Base-by-base conservation (phyloP, 2,888 invertebrate species). In the Cinara cedri region DNA sequence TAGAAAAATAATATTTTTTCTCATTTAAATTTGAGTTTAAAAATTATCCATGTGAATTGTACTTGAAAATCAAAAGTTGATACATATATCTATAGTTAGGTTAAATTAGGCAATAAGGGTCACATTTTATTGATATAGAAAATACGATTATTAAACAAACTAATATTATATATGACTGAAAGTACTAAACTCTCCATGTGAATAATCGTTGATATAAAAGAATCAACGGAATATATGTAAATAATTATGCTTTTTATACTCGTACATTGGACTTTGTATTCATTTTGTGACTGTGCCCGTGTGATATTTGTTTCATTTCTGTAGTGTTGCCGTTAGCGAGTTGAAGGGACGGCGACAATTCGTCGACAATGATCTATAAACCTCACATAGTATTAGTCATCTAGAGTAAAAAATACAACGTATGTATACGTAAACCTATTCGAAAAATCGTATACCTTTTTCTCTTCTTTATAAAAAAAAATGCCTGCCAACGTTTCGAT, bases 241-340 rank as follows among this genome's bases (percentile, higher is more conserved):
- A 34, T 34, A 34, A 34, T 34, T 34, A 34, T 34, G 34, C 6
- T 34, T 6, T 3, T 6, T 26, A 49, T 16, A 68, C 10, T 11
- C 72, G 21, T 68, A 68, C 76, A 21, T 3, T 49, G 9, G 76
- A 68, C 24, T 76, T 76, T 19, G 9, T 19, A 8, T 14, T 21
- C 34, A 60, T 4, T 13, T 60, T 57, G 44, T 76, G 76, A 11
- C 76, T 60, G 68, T 76, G 76, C 19, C 76, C 68, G 49, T 76
- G 76, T 10, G 76, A 16, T 34, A 46, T 34, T 14, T 66, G 66
- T 49, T 76, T 76, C 46, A 68, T 68, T 57, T 76, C 76, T 4
- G 57, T 60, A 21, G 46, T 16, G 14, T 66, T 68, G 26, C 68
- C 68, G 13, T 60, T 68, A 21, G 68, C 24, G 10, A 46, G 57